Conservation (phyloP, 2,888 invertebrate genomes). For the Parasteatoda lunata region DNA sequence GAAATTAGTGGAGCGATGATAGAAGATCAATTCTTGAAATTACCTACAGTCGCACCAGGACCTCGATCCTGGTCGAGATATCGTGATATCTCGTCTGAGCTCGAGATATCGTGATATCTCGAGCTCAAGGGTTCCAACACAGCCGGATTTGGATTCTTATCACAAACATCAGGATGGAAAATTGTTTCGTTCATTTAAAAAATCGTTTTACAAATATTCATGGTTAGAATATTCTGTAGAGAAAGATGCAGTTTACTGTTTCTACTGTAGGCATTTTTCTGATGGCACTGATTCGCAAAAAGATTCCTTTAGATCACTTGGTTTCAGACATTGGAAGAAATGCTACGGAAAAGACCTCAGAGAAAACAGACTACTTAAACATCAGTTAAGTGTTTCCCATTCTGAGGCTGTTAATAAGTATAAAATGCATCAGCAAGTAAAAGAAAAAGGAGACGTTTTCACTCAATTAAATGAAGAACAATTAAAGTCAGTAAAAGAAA, state of each 20-base stretch:
- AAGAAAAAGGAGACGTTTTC: conserved; percentile 10
- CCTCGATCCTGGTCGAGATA: too few relatives aligned
- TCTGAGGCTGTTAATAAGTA: conserved; percentile 12
- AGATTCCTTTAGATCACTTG: too few relatives aligned
- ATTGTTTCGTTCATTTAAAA: conserved; percentile 3
- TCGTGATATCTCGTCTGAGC: too few relatives aligned
- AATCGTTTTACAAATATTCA: conserved; percentile 13
- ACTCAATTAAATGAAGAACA: conserved; percentile 10
- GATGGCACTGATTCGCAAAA: too few relatives aligned
- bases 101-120: conserved; percentile 15
- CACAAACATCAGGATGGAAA: conserved; percentile 7
- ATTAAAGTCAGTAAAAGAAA: not conserved
- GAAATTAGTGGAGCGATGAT: not conserved
- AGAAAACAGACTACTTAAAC: too few relatives aligned
- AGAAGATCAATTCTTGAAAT: not conserved
- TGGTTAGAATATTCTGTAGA: too few relatives aligned
- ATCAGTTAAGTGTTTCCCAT: conserved; percentile 16
- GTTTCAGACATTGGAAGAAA: too few relatives aligned
- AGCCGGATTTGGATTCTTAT: not conserved
- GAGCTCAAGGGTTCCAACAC: not conserved
- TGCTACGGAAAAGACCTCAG: too few relatives aligned
- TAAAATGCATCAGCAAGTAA: not conserved
- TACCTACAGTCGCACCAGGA: not conserved
- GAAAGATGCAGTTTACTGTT: too few relatives aligned
- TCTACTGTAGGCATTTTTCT: too few relatives aligned